Evolutionary conservation across 2,113 vertebrate species (phyloP), one percentile per base, ranked within the genome.

Genomic region (Melanotaenia duboulayi): DNA sequence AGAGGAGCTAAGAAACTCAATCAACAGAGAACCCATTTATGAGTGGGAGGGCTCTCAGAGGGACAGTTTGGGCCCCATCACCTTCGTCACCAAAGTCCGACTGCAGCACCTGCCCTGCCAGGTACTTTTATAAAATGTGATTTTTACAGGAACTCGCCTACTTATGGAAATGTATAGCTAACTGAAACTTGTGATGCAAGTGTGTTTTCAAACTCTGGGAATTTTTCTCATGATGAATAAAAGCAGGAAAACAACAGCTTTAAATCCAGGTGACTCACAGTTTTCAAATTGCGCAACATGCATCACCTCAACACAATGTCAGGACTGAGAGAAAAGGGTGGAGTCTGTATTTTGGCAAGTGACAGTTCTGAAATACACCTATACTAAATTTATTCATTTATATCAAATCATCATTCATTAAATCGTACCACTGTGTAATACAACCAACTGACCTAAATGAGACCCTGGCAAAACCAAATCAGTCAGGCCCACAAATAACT

Each of bases 71-170:
- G 95, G 96, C 0, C 64, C 91, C 0, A 95, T 98, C 87, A 81
- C 92, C 68, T 98, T 95, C 0, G 94, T 96, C 54, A 96, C 96
- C 0, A 96, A 95, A 92, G 97, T 96, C 62, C 93, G 91, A 69
- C 91, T 99, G 17, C 97, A 99, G 83, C 97, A 99, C 72, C 91
- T 99, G 71, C 97, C 97, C 1, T 97, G 94, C 66, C 94, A 97
- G 96, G 97, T 99, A 51, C 40, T 13, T 56, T 82, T 49, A 78
- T 74, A 51, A 72, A 7, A 3, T 0, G 11, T 82, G 52, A 80
- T 49, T 28, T 3, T 0, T 0, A 57, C 10, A 4, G 6, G 4
- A 78, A 39, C 50, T 58, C 62, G 22, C 40, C 61, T 35, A 13
- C 52, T 62, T 60, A 54, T 40, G 55, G 74, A 77, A 78, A 59